Base-by-base conservation (phyloP, 2,113 vertebrate genomes). In the Petromus typicus region DNA sequence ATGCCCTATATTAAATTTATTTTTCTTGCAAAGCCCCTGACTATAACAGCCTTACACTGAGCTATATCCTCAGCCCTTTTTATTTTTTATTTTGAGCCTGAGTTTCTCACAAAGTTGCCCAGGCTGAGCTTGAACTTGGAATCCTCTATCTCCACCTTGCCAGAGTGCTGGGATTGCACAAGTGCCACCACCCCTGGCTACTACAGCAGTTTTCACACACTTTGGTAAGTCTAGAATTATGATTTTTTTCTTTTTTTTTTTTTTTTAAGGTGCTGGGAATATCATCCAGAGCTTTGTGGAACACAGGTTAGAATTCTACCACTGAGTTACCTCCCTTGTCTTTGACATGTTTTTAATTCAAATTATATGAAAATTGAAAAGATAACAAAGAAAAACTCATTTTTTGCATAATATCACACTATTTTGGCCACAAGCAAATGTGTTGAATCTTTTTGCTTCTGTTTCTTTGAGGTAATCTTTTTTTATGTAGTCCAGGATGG, bases 321-420 rank as follows among this genome's bases (percentile, higher is more conserved):
- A 25, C 37, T 71, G 11, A 43, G 37, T 43, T 25, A 61, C 59
- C 16, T 25, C 2, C 23, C 59, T 22, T 23, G 59, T 4, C 69
- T 25, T 23, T 85, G 78, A 63, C 13, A 34, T 56, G 56, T 37
- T 92, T 94, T 83, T 34, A n/a, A 64, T 66, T 87, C 37, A 67
- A 92, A 90, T 87, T 75, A 93, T 78, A 88, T 71, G 56, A 85
- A 71, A 25, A 75, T 7, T 56, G 56, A 37, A 92, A 91, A 96
- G 95, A 81, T 4, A 59, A 92, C n/a, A 57, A 86, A 88, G 30
- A 90, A 92, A 79, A 83, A 18, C 56, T 92, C 16, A n/a, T 79
- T 56, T 67, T 56, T 13, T 75, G 48, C 9, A 25, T 71, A 93
- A 40, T 85, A 45, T 66, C 22, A 12, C 12, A 43, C 25, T 86